These are phyloP conservation scores for Hydrolagus affinis DNA, from an alignment of 2,113 vertebrate species.

Conservation along the genomic window DNA sequence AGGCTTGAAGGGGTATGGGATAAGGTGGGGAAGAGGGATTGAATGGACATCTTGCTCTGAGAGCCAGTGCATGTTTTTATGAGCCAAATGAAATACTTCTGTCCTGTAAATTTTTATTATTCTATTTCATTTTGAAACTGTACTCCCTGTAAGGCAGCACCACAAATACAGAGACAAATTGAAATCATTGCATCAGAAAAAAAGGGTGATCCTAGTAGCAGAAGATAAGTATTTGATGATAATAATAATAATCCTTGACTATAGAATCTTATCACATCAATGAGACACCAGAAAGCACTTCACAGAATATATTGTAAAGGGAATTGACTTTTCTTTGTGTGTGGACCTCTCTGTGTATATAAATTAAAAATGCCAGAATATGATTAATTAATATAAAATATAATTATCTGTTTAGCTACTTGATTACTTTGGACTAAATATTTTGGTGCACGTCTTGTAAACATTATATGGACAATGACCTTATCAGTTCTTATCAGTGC, in stretches of 20 bases:
- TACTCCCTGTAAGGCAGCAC: too few species aligned
- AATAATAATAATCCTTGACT: neutral
- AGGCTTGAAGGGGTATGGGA: too few species aligned
- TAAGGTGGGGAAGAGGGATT: too few species aligned
- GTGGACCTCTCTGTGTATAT: neutral
- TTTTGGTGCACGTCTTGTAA: neutral
- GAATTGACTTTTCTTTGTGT: neutral
- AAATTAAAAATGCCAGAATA: neutral
- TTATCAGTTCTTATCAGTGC: conserved; percentile 31
- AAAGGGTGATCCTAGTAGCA: neutral
- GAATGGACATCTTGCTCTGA: too few species aligned
- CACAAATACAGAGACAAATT: neutral
- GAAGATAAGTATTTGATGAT: neutral
- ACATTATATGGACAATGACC: conserved; percentile 17
- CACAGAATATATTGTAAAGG: too few species aligned
- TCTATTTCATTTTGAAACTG: too few species aligned
- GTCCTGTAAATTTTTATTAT: too few species aligned
- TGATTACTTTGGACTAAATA: conserved; percentile 21
- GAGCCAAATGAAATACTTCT: too few species aligned
- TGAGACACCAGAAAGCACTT: too few species aligned
- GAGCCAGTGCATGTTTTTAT: too few species aligned
- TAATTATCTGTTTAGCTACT: neutral
- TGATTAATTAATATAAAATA: neutral
- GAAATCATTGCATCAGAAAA: neutral
- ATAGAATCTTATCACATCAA: too few species aligned